Evolutionary conservation across 2,113 vertebrate species (phyloP).

Genomic region (Rhabdomys dilectus): DNA sequence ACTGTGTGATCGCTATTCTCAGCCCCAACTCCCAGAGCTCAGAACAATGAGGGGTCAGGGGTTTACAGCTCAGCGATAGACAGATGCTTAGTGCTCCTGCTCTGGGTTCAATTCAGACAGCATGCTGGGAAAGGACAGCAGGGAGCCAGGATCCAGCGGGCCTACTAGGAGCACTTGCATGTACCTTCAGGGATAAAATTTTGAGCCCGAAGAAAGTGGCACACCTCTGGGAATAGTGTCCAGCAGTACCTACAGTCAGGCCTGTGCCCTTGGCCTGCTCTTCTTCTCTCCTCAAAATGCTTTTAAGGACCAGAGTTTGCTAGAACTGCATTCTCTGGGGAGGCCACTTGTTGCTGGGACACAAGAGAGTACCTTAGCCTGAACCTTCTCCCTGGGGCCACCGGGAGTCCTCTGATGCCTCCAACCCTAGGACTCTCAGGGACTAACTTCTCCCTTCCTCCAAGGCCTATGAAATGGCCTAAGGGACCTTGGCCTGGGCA

Average conservation of each 20-base stretch:
- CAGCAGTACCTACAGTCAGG: not conserved
- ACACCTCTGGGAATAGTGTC: not conserved
- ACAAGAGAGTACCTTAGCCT: conserved; percentile 38
- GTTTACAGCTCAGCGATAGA: not conserved
- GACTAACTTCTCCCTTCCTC: conserved; percentile 19
- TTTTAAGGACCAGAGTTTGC: not conserved
- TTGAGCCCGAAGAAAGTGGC: not conserved
- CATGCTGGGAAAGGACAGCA: not conserved
- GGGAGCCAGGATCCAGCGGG: not conserved
- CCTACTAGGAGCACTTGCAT: not conserved
- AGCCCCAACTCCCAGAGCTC: not conserved
- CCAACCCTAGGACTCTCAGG: not conserved
- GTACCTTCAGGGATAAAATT: not conserved
- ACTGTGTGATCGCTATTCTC: not conserved
- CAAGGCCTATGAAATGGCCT: not conserved
- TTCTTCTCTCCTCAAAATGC: not conserved
- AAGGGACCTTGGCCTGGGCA: not conserved
- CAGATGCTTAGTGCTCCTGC: not conserved
- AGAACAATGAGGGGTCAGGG: not conserved
- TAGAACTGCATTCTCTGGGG: conserved; percentile 13
- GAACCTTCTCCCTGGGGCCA: conserved; percentile 53
- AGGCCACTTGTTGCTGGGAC: conserved; percentile 62
- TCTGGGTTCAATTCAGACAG: not conserved
- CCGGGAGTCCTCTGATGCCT: conserved; percentile 11
- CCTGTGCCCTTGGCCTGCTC: not conserved